A percentile compares a stretch with the other conserved stretches of the same genome.
Evolutionary conservation across 2,797 vertebrate genomes (phyloP).

Genomic region (Ceryle rudis): DNA sequence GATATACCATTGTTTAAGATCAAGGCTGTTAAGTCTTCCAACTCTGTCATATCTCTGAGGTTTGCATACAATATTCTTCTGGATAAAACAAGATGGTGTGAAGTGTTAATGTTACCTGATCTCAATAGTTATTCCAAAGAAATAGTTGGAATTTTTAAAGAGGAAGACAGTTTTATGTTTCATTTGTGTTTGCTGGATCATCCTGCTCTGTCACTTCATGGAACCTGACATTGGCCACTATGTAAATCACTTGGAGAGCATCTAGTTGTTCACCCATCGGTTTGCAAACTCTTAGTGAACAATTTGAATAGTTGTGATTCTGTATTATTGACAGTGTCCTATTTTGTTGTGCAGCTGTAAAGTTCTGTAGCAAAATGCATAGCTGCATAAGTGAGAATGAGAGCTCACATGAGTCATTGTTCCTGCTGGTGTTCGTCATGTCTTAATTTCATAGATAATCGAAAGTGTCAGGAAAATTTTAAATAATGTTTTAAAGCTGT

Average conservation of each 20-base stretch:
- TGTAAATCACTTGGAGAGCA: background rate
- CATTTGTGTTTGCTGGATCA: background rate
- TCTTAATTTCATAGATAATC: background rate
- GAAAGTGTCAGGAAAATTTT: background rate
- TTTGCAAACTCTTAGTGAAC: background rate
- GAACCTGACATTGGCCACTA: background rate
- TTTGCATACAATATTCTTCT: background rate
- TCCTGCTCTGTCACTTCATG: background rate
- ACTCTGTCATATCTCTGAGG: background rate
- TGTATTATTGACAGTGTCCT: background rate
- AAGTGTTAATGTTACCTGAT: background rate
- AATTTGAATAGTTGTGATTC: background rate
- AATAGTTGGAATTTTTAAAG: background rate
- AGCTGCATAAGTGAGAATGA: background rate
- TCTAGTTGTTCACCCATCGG: background rate
- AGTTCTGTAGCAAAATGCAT: background rate
- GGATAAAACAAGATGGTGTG: background rate
- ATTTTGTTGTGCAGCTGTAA: background rate
- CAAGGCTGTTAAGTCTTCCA: background rate
- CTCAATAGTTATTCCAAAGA: background rate
- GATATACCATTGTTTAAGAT: background rate
- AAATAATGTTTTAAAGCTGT: background rate
- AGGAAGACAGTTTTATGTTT: background rate
- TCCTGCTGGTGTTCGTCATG: background rate
- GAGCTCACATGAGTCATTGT: background rate